phyloP scores from a whole-genome alignment of 2,797 vertebrate species.

The Synanceia verrucosa region DNA sequence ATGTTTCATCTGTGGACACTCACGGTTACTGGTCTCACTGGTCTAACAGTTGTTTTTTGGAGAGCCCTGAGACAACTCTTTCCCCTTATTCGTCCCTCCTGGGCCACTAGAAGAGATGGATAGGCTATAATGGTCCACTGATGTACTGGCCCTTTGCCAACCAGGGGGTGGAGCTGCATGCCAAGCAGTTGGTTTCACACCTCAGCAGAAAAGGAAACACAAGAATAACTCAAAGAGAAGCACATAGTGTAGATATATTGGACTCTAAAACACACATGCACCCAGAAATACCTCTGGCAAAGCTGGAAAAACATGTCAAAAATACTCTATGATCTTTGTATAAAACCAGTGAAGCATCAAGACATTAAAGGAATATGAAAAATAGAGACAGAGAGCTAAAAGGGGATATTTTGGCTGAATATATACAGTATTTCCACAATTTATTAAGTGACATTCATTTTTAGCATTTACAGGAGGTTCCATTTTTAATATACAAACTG shows the following conservation, averaged over 20 bases:
- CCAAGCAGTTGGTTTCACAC: slow-evolving; percentile 63
- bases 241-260: slow-evolving; percentile 35
- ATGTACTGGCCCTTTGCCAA: slow-evolving; percentile 57
- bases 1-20: slow-evolving; percentile 34
- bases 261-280: slow-evolving; percentile 22
- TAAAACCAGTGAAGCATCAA: slow-evolving; percentile 19
- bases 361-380: neutral
- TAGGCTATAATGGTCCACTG: slow-evolving; percentile 46
- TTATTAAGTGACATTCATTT: slow-evolving; percentile 38
- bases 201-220: slow-evolving; percentile 59
- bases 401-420: neutral
- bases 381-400: neutral
- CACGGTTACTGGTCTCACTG: slow-evolving; percentile 24
- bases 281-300: slow-evolving; percentile 15
- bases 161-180: slow-evolving; percentile 66
- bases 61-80: slow-evolving; percentile 40
- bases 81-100: slow-evolving; percentile 31
- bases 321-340: slow-evolving; percentile 5
- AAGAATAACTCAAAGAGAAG: slow-evolving; percentile 52
- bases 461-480: slow-evolving; percentile 28
- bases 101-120: slow-evolving; percentile 51
- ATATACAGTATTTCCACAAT: slow-evolving; percentile 10
- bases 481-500: slow-evolving; percentile 17
- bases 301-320: slow-evolving; percentile 34
- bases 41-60: slow-evolving; percentile 29